Conservation (phyloP, 2,888 invertebrate genomes). For the Gasteruption jaculator region DNA sequence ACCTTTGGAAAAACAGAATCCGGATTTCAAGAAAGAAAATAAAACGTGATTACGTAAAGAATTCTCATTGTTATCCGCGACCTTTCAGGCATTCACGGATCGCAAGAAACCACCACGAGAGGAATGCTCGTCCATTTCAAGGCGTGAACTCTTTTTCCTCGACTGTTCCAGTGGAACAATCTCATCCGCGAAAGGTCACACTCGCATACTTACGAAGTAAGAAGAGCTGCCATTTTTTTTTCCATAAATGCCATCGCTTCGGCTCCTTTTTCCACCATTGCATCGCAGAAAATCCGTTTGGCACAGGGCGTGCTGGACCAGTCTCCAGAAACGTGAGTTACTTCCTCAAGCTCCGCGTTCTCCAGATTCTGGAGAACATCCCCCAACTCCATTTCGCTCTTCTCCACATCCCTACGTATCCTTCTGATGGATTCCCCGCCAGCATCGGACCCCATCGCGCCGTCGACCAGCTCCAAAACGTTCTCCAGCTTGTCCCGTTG, state of each 20-base stretch:
- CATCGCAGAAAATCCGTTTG: conserved; percentile 72
- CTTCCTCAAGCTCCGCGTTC: conserved; percentile 40
- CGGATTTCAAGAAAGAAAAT: no score
- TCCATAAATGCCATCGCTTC: conserved; percentile 73
- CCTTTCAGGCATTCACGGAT: no score
- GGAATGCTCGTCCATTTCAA: no score
- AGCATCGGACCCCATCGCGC: conserved; percentile 14
- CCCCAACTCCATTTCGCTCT: conserved; percentile 33
- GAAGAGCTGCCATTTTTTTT: conserved; percentile 72
- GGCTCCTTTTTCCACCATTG: conserved; percentile 65
- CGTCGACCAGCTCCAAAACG: conserved; percentile 10
- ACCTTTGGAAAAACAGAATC: no score
- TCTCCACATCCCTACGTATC: conserved; percentile 27
- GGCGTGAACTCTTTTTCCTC: no score
- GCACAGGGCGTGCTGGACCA: conserved; percentile 77
- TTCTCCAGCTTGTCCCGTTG: background rate
- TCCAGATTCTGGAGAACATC: conserved; percentile 44
- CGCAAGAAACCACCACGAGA: no score
- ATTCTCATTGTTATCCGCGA: no score
- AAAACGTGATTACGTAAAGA: no score
- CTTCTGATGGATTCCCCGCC: conserved; percentile 17
- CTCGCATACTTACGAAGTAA: conserved; percentile 71
- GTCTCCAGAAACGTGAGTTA: conserved; percentile 50
- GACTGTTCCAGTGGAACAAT: no score
- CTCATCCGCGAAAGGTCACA: no score